Conservation (phyloP, 2,113 vertebrate genomes). For the Micronycteris hirsuta region DNA sequence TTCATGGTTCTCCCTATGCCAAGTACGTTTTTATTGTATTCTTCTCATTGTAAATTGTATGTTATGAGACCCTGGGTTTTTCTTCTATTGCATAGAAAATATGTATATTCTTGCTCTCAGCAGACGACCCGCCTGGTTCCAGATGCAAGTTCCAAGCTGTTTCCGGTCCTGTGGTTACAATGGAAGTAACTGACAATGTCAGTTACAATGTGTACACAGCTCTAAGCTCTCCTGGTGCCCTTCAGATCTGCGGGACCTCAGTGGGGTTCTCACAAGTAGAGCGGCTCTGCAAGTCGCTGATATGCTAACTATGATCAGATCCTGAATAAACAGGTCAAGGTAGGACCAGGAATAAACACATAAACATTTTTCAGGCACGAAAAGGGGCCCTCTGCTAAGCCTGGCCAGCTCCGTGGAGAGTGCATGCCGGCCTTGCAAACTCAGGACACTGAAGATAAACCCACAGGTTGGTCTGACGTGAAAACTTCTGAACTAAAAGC, state of each 20-base stretch:
- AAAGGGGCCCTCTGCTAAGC: too few relatives aligned
- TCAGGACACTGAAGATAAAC: too few relatives aligned
- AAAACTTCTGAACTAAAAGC: too few relatives aligned
- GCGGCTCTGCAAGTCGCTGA: background rate
- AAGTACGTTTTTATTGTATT: background rate
- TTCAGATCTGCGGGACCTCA: background rate
- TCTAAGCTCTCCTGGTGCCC: background rate
- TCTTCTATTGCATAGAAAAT: background rate
- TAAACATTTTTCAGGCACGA: background rate
- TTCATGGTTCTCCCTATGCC: background rate
- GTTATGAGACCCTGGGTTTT: background rate
- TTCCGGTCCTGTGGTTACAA: background rate
- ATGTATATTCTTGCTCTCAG: background rate
- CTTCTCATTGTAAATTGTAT: background rate
- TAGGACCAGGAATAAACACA: background rate
- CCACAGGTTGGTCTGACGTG: too few relatives aligned
- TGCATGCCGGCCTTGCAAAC: too few relatives aligned
- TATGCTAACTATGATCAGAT: background rate
- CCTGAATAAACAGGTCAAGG: background rate
- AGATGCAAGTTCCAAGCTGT: background rate
- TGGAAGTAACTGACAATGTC: background rate
- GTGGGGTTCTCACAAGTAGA: background rate
- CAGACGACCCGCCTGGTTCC: too few relatives aligned
- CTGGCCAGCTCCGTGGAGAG: too few relatives aligned
- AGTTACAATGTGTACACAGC: background rate